Conservation (phyloP, 37 sponge, comb jelly and placozoan species). For the Beroe ovata region DNA sequence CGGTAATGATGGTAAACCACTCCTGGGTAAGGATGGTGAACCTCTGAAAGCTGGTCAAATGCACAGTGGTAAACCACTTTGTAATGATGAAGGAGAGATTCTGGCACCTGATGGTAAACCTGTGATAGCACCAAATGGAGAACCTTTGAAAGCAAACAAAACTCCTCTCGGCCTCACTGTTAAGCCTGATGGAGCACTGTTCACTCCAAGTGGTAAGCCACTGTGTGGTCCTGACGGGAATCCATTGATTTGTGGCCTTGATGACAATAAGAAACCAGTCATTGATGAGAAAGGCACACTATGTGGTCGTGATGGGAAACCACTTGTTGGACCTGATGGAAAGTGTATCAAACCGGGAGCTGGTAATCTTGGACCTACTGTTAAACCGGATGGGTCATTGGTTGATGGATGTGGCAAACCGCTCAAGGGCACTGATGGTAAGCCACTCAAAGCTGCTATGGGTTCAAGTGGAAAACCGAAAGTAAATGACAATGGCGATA, state of each 20-base stretch:
- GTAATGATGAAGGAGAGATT: conserved; percentile 54
- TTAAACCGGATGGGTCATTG: conserved; percentile 50
- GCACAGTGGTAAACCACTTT: conserved; percentile 58
- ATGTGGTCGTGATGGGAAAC: conserved; percentile 60
- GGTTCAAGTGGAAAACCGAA: conserved; percentile 56
- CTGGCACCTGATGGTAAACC: conserved; percentile 65
- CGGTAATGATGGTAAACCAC: conserved; percentile 55
- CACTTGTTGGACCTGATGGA: conserved; percentile 66
- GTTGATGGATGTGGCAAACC: conserved; percentile 46
- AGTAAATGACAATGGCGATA: conserved; percentile 55
- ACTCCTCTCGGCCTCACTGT: conserved; percentile 21
- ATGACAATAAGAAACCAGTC: conserved; percentile 29
- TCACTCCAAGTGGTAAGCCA: conserved; percentile 62
- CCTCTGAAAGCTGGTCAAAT: conserved; percentile 62
- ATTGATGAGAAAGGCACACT: conserved; percentile 64
- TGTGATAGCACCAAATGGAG: conserved; percentile 36
- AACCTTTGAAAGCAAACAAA: conserved; percentile 54
- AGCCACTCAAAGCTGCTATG: conserved; percentile 54
- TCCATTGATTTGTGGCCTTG: conserved; percentile 51
- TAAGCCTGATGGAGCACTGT: conserved; percentile 21
- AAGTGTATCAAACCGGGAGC: conserved; percentile 65
- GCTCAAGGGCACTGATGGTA: conserved; percentile 40
- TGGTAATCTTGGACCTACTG: conserved; percentile 51
- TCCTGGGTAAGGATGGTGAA: conserved; percentile 45
- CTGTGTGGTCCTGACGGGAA: conserved; percentile 63